These are phyloP conservation scores for Melinaea menophilus DNA, from an alignment of 2,888 invertebrate species.

Conservation along the genomic window DNA sequence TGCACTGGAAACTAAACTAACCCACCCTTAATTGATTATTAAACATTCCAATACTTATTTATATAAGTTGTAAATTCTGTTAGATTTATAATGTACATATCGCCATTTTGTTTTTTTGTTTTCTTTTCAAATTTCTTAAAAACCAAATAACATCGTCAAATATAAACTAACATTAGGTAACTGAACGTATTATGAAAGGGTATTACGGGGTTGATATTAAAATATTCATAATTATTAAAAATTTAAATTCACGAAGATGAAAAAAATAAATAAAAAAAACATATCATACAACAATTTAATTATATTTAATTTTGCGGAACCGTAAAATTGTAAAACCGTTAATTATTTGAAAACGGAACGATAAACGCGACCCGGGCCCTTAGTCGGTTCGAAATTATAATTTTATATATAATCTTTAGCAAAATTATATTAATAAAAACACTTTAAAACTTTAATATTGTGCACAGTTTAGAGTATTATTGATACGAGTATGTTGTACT, in stretches of 20 bases:
- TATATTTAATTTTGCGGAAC: neutral
- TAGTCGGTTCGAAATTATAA: conserved; percentile 39
- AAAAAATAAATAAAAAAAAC: neutral
- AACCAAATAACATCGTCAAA: neutral
- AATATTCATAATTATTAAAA: conserved; percentile 1
- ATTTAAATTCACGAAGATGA: neutral
- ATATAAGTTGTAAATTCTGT: conserved; percentile 19
- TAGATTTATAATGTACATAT: conserved; percentile 19
- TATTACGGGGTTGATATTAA: conserved; percentile 1
- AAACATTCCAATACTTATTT: conserved; percentile 26
- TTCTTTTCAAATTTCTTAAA: neutral
- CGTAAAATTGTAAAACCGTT: neutral
- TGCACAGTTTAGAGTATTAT: conserved; percentile 28
- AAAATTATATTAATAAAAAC: conserved; percentile 14
- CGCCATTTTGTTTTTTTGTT: conserved; percentile 15
- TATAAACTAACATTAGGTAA: neutral
- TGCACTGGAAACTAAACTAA: conserved; percentile 25
- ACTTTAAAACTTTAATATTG: conserved; percentile 15
- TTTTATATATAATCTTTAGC: conserved; percentile 1
- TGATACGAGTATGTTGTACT: conserved; percentile 4
- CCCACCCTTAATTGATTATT: conserved; percentile 12
- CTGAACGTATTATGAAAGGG: neutral
- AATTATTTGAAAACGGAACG: neutral
- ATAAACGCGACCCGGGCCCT: conserved; percentile 56
- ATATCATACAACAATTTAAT: neutral